Conservation (phyloP, 2,888 invertebrate species). For the Machimus atricapillus region DNA sequence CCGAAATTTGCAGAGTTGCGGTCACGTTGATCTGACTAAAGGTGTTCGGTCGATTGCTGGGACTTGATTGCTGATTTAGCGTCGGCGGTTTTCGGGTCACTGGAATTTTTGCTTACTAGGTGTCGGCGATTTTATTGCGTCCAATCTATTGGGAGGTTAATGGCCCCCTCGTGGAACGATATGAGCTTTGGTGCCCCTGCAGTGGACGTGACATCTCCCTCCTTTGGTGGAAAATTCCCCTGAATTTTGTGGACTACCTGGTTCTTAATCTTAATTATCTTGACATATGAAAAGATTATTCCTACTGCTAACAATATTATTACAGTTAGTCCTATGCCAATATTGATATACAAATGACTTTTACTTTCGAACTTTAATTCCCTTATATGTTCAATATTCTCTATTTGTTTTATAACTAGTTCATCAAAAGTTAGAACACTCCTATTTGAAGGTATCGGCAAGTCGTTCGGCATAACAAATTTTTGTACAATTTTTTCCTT, state of each 20-base stretch:
- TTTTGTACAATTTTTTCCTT: conserved; percentile 11
- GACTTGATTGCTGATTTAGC: too few species aligned
- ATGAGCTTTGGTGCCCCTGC: not conserved
- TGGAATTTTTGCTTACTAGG: not conserved
- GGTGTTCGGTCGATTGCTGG: too few species aligned
- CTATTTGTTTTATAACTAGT: conserved; percentile 1
- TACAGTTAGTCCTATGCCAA: not conserved
- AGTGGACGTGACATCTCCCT: not conserved
- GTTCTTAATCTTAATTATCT: not conserved
- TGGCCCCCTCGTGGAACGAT: not conserved
- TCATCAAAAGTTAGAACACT: conserved; percentile 25
- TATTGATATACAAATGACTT: not conserved
- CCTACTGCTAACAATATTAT: not conserved
- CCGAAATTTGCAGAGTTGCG: too few species aligned
- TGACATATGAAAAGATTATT: not conserved
- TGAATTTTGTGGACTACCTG: conserved; percentile 13
- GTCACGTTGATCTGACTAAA: too few species aligned
- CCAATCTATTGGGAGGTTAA: not conserved
- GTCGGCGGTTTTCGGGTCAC: not conserved
- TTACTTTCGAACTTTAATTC: conserved; percentile 20
- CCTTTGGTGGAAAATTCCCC: conserved; percentile 34
- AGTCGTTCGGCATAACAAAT: not conserved
- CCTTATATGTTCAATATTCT: conserved; percentile 27
- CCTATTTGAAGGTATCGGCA: not conserved
- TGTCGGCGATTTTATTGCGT: not conserved